A percentile compares a stretch with the other conserved stretches of the same genome.
Conservation (phyloP, 1,140 invertebrate genomes). For the Radopholus similis region DNA sequence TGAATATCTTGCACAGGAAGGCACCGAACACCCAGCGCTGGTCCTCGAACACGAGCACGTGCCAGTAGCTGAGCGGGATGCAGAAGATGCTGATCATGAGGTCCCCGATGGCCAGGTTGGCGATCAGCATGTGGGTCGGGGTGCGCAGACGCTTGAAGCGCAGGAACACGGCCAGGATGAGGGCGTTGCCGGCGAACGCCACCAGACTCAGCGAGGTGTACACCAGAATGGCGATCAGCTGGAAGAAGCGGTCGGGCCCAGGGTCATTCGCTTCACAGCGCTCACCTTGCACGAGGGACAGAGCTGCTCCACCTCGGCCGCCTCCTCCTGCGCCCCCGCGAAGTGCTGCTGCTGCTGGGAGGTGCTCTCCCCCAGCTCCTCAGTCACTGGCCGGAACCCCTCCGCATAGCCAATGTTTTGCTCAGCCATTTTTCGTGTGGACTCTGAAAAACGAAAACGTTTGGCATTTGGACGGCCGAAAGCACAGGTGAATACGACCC, state of each 20-base stretch:
- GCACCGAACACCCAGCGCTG: conserved; percentile 58
- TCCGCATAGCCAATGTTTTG: no score
- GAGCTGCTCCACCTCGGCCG: no score
- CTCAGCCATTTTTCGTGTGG: no score
- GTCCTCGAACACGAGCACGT: conserved; percentile 59
- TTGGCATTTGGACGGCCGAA: no score
- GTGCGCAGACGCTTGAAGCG: conserved; percentile 53
- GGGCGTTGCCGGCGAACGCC: conserved; percentile 51
- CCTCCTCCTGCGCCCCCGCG: no score
- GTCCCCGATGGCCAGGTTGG: conserved; percentile 44
- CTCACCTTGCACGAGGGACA: neutral
- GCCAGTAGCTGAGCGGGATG: conserved; percentile 58
- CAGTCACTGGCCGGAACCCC: no score
- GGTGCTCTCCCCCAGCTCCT: no score
- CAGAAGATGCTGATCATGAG: conserved; percentile 53
- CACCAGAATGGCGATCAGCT: conserved; percentile 53
- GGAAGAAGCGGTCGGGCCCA: conserved; percentile 9
- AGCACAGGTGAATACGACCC: no score
- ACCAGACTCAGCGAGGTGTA: conserved; percentile 50
- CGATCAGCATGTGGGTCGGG: conserved; percentile 54
- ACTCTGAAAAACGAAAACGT: no score
- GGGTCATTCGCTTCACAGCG: no score
- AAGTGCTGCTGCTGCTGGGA: no score
- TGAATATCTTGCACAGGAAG: conserved; percentile 52
- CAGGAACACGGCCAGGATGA: conserved; percentile 57